Conservation (phyloP, 2,113 vertebrate species). For the Bujurquina vittata region DNA sequence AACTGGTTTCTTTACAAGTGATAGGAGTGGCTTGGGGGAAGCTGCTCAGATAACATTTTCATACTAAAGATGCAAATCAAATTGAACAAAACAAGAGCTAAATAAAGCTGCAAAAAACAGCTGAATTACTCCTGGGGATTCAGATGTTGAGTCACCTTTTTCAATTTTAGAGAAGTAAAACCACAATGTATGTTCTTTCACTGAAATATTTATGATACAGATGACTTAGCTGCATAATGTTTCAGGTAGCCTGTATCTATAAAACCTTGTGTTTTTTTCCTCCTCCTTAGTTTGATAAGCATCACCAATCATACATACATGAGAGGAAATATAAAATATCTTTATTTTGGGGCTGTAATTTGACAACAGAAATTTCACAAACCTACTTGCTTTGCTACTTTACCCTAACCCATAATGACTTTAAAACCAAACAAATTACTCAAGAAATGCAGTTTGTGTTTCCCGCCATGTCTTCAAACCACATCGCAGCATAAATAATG, state of each 20-base stretch:
- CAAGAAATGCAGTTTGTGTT: neutral
- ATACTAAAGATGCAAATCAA: slow-evolving; percentile 12
- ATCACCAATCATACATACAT: neutral
- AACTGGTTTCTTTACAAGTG: neutral
- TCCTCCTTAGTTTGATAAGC: neutral
- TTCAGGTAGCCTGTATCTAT: neutral
- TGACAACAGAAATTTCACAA: neutral
- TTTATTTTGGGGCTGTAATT: neutral
- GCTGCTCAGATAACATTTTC: neutral
- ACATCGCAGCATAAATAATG: neutral
- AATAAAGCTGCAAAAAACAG: slow-evolving; percentile 15
- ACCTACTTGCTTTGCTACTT: neutral
- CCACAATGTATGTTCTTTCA: neutral
- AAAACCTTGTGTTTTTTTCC: neutral
- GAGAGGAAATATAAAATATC: neutral
- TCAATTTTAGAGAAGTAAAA: slow-evolving; percentile 29
- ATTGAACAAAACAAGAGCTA: slow-evolving; percentile 1
- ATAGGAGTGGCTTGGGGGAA: neutral
- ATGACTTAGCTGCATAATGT: neutral
- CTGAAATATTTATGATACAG: neutral
- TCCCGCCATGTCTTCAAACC: neutral
- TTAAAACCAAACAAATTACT: neutral
- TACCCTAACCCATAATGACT: neutral
- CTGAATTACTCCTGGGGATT: neutral
- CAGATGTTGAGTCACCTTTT: neutral